Conservation (phyloP, 2,888 invertebrate species). For the Callosobruchus maculatus region DNA sequence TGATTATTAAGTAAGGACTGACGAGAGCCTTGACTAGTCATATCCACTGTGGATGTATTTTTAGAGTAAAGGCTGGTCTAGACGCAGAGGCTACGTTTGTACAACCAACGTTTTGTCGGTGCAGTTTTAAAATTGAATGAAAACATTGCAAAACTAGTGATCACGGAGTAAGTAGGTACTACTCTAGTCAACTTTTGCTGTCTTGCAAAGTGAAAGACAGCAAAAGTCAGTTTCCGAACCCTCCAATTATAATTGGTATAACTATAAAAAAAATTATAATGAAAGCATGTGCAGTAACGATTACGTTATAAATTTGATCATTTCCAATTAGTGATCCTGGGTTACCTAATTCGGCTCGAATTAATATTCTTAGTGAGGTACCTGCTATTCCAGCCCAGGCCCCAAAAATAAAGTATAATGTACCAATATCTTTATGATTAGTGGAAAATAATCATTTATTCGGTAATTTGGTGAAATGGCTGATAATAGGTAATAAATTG, state of each 20-base stretch:
- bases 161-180: too few relatives aligned
- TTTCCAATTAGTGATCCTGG: slow-evolving; percentile 35
- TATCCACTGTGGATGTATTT: neutral
- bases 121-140: too few relatives aligned
- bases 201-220: too few relatives aligned
- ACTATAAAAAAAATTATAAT: slow-evolving; percentile 71
- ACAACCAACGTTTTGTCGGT: too few relatives aligned
- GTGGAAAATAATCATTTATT: slow-evolving; percentile 67
- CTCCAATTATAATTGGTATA: slow-evolving; percentile 72
- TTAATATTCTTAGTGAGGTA: slow-evolving; percentile 65
- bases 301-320: slow-evolving; percentile 55
- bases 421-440: slow-evolving; percentile 66
- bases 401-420: slow-evolving; percentile 64
- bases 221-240: slow-evolving; percentile 82
- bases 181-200: too few relatives aligned
- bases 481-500: slow-evolving; percentile 59
- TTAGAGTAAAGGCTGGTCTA: too few relatives aligned
- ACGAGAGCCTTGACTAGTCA: neutral
- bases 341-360: slow-evolving; percentile 68
- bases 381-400: slow-evolving; percentile 69
- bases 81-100: too few relatives aligned
- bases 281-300: slow-evolving; percentile 77
- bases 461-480: slow-evolving; percentile 62
- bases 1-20: neutral
- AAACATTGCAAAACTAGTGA: too few relatives aligned